A percentile compares a stretch with the other conserved stretches of the same genome.
Evolutionary conservation across 2,888 invertebrate species (phyloP).

Genomic region (Hirtodrosophila alboralis): DNA sequence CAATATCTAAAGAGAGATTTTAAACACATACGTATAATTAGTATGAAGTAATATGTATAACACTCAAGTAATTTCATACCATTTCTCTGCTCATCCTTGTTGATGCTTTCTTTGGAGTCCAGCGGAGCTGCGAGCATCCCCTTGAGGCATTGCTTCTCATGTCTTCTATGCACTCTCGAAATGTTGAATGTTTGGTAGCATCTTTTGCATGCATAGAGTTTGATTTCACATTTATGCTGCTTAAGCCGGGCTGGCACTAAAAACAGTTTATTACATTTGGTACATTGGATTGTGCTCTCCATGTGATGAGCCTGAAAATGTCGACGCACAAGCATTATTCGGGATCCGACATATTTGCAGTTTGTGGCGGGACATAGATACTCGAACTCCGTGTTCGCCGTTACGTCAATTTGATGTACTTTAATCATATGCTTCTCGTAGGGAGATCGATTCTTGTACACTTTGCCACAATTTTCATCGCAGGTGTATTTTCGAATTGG

Average conservation of each 20-base stretch:
- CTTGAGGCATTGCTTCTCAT: constrained; percentile 3
- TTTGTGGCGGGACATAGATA: constrained; percentile 26
- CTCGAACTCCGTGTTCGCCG: background rate
- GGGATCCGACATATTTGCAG: constrained; percentile 1
- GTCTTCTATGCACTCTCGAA: constrained; percentile 10
- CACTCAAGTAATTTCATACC: too few species aligned
- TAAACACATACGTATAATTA: too few species aligned
- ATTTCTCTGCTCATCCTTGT: too few species aligned
- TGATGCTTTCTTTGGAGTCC: too few species aligned
- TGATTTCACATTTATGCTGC: constrained; percentile 10
- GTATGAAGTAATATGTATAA: too few species aligned
- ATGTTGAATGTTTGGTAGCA: constrained; percentile 9
- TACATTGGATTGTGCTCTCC: constrained; percentile 17
- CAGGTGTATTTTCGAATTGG: constrained; percentile 36
- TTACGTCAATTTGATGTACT: constrained; percentile 10
- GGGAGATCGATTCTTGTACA: constrained; percentile 24
- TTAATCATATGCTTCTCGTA: constrained; percentile 40
- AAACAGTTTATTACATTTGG: constrained; percentile 13
- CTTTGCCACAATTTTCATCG: constrained; percentile 18
- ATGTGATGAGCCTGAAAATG: constrained; percentile 42
- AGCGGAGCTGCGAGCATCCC: too few species aligned
- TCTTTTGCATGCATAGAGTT: constrained; percentile 1
- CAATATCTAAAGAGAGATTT: background rate
- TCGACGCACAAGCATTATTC: constrained; percentile 14
- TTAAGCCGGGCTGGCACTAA: too few species aligned